Percentiles rank a stretch among this genome's conserved stretches.
These are phyloP conservation scores for Acromyrmex charruanus DNA, from an alignment of 1,140 invertebrate genomes.

Conservation along the genomic window DNA sequence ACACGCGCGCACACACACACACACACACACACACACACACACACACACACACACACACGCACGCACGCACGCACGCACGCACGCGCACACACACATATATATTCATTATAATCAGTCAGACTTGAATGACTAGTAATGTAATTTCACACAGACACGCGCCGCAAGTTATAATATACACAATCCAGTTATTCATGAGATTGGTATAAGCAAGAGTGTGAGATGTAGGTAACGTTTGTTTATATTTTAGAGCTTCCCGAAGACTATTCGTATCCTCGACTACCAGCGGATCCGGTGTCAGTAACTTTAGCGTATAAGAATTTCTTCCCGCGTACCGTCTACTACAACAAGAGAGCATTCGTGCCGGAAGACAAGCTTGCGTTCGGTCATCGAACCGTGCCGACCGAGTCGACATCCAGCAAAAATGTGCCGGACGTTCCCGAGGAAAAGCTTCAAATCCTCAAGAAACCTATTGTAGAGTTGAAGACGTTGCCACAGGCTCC, in stretches of 20 bases:
- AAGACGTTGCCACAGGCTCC: slow-evolving; percentile 68
- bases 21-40: no score
- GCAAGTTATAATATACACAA: not conserved
- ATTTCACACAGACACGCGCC: no score
- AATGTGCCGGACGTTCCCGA: slow-evolving; percentile 81
- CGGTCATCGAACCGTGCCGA: slow-evolving; percentile 82
- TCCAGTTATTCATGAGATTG: not conserved
- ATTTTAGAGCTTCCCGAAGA: slow-evolving; percentile 44
- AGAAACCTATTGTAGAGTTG: slow-evolving; percentile 84
- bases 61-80: no score
- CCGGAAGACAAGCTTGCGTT: slow-evolving; percentile 84
- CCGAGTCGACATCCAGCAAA: slow-evolving; percentile 74
- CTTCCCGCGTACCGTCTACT: slow-evolving; percentile 47
- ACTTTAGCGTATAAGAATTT: slow-evolving; percentile 81
- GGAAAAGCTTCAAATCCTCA: slow-evolving; percentile 84
- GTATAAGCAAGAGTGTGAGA: not conserved
- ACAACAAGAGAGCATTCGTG: slow-evolving; percentile 76
- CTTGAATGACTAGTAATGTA: no score
- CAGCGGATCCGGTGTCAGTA: slow-evolving; percentile 86
- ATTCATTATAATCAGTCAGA: no score
- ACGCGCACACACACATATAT: no score
- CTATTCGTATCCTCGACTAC: slow-evolving; percentile 65
- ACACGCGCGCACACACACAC: no score
- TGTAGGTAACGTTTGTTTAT: not conserved
- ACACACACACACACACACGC: no score